A percentile compares a stretch with the other conserved stretches of the same genome.
phyloP scores from a whole-genome alignment of 2,888 invertebrate species.

The Eueremaeus valkanovi region DNA sequence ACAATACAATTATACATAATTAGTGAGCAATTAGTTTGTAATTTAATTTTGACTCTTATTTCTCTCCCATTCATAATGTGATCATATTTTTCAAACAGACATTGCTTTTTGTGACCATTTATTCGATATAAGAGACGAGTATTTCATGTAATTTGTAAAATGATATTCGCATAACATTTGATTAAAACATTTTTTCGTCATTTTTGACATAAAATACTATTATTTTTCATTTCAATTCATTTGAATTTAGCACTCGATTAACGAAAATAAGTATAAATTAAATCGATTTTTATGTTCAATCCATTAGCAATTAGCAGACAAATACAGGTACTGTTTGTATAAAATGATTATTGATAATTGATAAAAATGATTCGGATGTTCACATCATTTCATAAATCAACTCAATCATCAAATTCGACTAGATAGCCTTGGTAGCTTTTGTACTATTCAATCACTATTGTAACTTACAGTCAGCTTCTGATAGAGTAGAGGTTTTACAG shows the following conservation, averaged over 20 bases:
- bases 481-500: no score
- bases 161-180: not conserved
- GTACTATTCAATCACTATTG: no score
- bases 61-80: not conserved
- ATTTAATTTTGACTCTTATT: not conserved
- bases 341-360: no score
- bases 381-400: no score
- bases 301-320: no score
- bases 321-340: no score
- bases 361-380: no score
- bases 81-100: not conserved
- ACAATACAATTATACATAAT: not conserved
- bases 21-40: not conserved
- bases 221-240: not conserved
- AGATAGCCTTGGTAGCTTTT: no score
- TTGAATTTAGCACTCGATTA: not conserved
- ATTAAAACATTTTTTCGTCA: conserved; percentile 9
- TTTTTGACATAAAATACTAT: not conserved
- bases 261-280: no score
- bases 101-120: not conserved
- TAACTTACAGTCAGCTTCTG: no score
- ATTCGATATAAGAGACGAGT: not conserved
- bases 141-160: conserved; percentile 4
- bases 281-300: no score
- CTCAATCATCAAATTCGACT: no score